These are phyloP conservation scores for Plumapathes pennacea DNA, from an alignment of 92 coral and sea anemone species.

Conservation along the genomic window DNA sequence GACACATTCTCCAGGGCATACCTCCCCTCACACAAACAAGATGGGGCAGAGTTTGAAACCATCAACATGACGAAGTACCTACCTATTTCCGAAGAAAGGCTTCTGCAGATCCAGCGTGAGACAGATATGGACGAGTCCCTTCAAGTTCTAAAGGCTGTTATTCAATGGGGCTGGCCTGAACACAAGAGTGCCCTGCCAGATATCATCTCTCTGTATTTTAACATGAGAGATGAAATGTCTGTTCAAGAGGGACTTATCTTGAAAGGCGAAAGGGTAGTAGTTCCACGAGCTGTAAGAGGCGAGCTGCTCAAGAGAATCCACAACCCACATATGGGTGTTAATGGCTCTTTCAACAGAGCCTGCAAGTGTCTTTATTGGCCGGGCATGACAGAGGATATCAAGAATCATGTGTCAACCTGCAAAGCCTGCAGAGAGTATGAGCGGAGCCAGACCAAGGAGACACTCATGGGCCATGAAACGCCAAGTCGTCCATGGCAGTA, in stretches of 20 bases:
- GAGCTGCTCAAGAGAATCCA: slow-evolving; percentile 22
- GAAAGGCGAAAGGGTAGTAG: slow-evolving; percentile 37
- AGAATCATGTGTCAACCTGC: slow-evolving; percentile 36
- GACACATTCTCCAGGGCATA: slow-evolving; percentile 52
- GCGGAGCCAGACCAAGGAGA: slow-evolving; percentile 36
- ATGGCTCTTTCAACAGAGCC: slow-evolving; percentile 42
- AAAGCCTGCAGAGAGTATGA: slow-evolving; percentile 34
- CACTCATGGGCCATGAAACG: slow-evolving; percentile 16
- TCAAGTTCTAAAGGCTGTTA: slow-evolving; percentile 24
- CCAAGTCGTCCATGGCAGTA: slow-evolving; percentile 5
- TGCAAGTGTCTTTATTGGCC: slow-evolving; percentile 54
- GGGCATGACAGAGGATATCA: slow-evolving; percentile 36
- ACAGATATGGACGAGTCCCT: slow-evolving; percentile 42
- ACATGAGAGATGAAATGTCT: too few species aligned
- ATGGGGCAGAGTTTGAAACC: slow-evolving; percentile 25
- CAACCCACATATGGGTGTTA: slow-evolving; percentile 29
- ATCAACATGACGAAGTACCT: slow-evolving; percentile 45
- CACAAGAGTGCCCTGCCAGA: slow-evolving; percentile 11
- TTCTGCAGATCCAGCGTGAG: slow-evolving; percentile 26
- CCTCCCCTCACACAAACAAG: slow-evolving; percentile 17
- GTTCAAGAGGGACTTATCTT: slow-evolving; percentile 31
- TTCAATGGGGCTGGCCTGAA: slow-evolving; percentile 43
- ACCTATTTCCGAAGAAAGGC: slow-evolving; percentile 30
- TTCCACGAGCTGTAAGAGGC: slow-evolving; percentile 18
- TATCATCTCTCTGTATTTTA: slow-evolving; percentile 25